These are phyloP conservation scores for Drosophila yakuba DNA, from an alignment of 1,140 invertebrate species.

Conservation along the genomic window DNA sequence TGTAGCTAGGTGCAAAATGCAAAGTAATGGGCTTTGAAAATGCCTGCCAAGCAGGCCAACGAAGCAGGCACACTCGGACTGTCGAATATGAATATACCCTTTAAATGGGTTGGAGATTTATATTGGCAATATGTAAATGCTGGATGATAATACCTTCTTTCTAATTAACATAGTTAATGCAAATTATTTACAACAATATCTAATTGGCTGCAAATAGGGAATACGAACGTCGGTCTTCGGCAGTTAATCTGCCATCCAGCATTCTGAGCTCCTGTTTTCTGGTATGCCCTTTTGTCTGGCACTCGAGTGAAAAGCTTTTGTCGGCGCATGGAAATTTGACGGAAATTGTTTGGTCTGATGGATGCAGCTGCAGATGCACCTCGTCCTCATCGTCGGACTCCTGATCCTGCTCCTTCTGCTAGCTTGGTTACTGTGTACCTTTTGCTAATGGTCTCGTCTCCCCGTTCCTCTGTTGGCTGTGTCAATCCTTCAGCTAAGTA, in stretches of 20 bases:
- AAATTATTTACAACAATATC: slow-evolving; percentile 12
- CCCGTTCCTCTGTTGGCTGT: slow-evolving; percentile 5
- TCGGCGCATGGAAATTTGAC: slow-evolving; percentile 81
- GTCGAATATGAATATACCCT: slow-evolving; percentile 18
- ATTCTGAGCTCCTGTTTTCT: slow-evolving; percentile 38
- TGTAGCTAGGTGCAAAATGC: slow-evolving; percentile 75
- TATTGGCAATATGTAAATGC: too few relatives aligned
- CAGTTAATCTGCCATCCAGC: neutral
- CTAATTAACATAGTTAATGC: neutral
- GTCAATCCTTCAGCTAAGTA: slow-evolving; percentile 64
- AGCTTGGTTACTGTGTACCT: slow-evolving; percentile 43
- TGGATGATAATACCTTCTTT: too few relatives aligned
- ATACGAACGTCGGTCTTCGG: slow-evolving; percentile 15
- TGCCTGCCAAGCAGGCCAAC: slow-evolving; percentile 55
- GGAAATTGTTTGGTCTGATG: slow-evolving; percentile 81
- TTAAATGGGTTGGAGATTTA: slow-evolving; percentile 1
- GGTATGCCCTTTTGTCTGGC: slow-evolving; percentile 66
- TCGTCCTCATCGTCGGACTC: neutral
- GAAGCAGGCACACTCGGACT: neutral
- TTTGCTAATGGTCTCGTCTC: slow-evolving; percentile 54
- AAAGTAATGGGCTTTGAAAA: slow-evolving; percentile 73
- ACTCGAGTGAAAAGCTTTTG: slow-evolving; percentile 81
- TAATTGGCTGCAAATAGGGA: slow-evolving; percentile 41
- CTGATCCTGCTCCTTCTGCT: slow-evolving; percentile 7
- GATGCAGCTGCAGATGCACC: slow-evolving; percentile 52